Evolutionary conservation across 2,888 invertebrate species (phyloP).

Genomic region (Micoletzkya japonica): DNA sequence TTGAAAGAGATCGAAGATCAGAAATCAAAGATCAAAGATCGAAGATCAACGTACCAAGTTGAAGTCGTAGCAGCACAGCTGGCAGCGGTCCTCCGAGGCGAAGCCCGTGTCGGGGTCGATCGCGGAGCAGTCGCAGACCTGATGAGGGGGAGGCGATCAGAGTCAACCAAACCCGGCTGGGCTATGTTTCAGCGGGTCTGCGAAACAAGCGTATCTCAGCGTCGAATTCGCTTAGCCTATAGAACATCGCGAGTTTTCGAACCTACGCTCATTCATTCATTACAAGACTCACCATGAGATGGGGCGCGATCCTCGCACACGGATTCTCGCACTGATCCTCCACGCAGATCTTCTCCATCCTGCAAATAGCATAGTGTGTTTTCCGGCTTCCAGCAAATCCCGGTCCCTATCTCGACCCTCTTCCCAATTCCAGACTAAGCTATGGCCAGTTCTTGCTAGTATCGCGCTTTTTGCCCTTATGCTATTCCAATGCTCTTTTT

Average conservation of each 20-base stretch:
- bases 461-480: background rate
- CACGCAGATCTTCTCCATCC: conserved; percentile 62
- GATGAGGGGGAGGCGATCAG: background rate
- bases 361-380: conserved; percentile 39
- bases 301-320: conserved; percentile 58
- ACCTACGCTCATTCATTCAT: background rate
- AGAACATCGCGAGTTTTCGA: too few relatives aligned
- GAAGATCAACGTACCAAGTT: conserved; percentile 56
- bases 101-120: conserved; percentile 63
- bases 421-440: too few relatives aligned
- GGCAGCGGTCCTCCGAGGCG: conserved; percentile 63
- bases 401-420: too few relatives aligned
- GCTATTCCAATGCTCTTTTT: background rate
- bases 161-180: background rate
- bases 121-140: conserved; percentile 59
- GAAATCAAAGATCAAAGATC: background rate
- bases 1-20: conserved; percentile 27
- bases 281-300: conserved; percentile 54
- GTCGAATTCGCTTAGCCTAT: too few relatives aligned
- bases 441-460: too few relatives aligned
- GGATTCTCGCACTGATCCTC: conserved; percentile 63
- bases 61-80: conserved; percentile 63
- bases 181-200: too few relatives aligned
- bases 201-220: too few relatives aligned
- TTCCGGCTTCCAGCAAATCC: too few relatives aligned